A percentile compares a stretch with the other conserved stretches of the same genome.
Evolutionary conservation across 2,113 vertebrate species (phyloP).

Genomic region (Neofelis nebulosa): DNA sequence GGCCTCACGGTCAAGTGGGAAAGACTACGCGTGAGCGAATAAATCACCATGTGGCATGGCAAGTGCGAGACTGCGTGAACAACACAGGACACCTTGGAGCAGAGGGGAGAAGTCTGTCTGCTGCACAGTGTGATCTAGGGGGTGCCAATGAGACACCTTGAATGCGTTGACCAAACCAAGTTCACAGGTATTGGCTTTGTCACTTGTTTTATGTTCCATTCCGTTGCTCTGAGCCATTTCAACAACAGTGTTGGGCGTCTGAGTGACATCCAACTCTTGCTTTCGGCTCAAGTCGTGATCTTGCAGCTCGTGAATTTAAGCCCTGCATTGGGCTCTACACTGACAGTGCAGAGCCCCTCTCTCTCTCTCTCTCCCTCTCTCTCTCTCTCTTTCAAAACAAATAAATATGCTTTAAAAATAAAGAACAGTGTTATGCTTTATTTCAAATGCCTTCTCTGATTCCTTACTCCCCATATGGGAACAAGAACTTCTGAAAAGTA

Average conservation of each 20-base stretch:
- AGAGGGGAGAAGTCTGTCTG: background rate
- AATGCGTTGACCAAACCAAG: background rate
- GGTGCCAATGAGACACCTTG: background rate
- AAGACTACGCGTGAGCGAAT: background rate
- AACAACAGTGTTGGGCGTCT: background rate
- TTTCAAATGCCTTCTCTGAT: constrained; percentile 4
- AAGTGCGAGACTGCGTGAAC: background rate
- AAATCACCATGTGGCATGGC: too few relatives aligned
- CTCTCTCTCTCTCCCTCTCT: too few relatives aligned
- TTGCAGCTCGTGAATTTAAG: too few relatives aligned
- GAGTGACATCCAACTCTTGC: too few relatives aligned
- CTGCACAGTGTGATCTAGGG: background rate
- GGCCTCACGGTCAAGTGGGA: background rate
- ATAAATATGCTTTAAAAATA: too few relatives aligned
- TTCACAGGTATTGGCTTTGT: background rate
- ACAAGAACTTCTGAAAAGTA: background rate
- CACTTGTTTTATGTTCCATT: background rate
- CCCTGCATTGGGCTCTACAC: too few relatives aligned
- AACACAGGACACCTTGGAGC: background rate
- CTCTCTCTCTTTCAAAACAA: too few relatives aligned
- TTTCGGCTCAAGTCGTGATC: too few relatives aligned
- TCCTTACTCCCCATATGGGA: background rate
- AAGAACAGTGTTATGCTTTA: background rate
- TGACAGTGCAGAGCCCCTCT: too few relatives aligned
- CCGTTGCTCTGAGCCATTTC: background rate